phyloP scores from a whole-genome alignment of 2,797 vertebrate species.

The Mionectes olivaceus region DNA sequence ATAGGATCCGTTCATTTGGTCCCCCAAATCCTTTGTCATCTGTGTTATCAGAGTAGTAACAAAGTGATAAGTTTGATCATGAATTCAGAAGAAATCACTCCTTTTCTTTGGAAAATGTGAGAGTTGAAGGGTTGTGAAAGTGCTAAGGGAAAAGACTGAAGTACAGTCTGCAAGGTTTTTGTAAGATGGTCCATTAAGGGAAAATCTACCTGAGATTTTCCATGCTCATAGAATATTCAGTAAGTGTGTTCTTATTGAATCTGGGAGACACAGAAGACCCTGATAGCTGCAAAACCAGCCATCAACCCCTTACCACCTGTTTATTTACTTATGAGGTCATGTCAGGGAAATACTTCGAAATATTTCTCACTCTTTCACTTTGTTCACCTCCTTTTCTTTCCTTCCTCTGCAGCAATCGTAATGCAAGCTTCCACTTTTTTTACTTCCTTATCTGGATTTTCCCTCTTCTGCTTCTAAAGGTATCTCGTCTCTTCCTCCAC shows the following conservation, averaged over 20 bases:
- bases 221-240: background rate
- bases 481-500: background rate
- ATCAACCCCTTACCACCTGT: background rate
- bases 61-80: background rate
- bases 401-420: background rate
- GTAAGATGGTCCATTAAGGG: background rate
- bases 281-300: background rate
- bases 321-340: background rate
- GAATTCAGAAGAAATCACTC: background rate
- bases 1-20: background rate
- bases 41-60: background rate
- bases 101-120: background rate
- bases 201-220: background rate
- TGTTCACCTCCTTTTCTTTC: background rate
- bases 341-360: background rate
- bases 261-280: background rate
- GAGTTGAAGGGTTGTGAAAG: background rate
- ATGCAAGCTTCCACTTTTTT: background rate
- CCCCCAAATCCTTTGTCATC: background rate
- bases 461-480: background rate
- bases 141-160: background rate
- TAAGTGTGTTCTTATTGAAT: background rate
- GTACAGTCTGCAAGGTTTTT: background rate
- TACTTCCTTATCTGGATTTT: background rate
- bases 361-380: background rate